phyloP scores from a whole-genome alignment of 1,140 invertebrate species.

The Drosophila sucinea region DNA sequence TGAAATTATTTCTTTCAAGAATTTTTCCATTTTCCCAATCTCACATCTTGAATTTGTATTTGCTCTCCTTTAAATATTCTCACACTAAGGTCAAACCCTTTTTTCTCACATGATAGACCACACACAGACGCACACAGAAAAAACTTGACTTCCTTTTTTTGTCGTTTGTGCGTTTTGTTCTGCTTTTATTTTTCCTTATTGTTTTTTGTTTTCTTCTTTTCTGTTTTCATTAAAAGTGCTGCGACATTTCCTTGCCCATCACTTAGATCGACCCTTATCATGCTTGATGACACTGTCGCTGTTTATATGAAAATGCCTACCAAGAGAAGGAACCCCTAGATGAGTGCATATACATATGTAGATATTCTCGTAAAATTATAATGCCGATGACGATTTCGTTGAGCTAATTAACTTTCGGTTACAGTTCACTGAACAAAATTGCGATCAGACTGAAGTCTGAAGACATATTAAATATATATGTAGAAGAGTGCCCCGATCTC shows the following conservation, averaged over 20 bases:
- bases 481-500: constrained; percentile 16
- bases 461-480: constrained; percentile 56
- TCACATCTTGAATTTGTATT: background rate
- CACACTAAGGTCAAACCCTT: constrained; percentile 42
- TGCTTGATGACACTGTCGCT: constrained; percentile 33
- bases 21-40: background rate
- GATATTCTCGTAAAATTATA: constrained; percentile 7
- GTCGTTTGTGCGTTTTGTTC: constrained; percentile 25
- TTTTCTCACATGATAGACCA: constrained; percentile 38
- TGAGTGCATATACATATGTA: constrained; percentile 2
- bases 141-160: constrained; percentile 40
- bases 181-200: background rate
- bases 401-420: constrained; percentile 79
- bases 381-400: constrained; percentile 52
- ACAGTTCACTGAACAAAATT: constrained; percentile 75
- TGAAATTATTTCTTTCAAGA: background rate
- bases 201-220: constrained; percentile 30
- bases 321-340: constrained; percentile 30
- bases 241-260: constrained; percentile 18
- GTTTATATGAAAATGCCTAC: constrained; percentile 42
- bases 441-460: constrained; percentile 43
- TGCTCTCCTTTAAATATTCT: constrained; percentile 26
- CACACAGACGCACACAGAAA: constrained; percentile 12
- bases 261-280: constrained; percentile 52
- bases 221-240: constrained; percentile 17